Evolutionary conservation across 2,888 invertebrate species (phyloP).

Genomic region (Steinernema carpocapsae): DNA sequence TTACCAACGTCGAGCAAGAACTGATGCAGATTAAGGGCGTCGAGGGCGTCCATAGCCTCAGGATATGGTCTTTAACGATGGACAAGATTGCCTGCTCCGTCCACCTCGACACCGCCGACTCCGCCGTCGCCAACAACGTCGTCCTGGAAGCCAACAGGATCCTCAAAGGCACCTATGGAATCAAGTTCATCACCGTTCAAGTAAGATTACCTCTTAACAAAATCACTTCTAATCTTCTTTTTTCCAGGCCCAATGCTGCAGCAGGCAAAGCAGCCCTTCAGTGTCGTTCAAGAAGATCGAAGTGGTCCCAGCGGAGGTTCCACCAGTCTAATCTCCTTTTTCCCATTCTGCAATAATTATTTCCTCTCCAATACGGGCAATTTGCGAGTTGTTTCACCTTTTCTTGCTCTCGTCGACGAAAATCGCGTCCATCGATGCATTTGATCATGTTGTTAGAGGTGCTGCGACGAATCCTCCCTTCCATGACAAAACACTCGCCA

Average conservation of each 20-base stretch:
- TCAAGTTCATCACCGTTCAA: conserved; percentile 51
- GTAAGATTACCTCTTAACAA: not conserved
- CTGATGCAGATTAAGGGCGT: conserved; percentile 78
- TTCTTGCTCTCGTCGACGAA: not conserved
- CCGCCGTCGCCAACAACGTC: conserved; percentile 42
- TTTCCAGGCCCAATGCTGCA: conserved; percentile 23
- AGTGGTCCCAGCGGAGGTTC: not conserved
- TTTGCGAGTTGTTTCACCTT: conserved; percentile 14
- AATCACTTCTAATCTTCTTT: not conserved
- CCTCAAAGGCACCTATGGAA: conserved; percentile 44
- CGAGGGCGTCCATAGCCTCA: conserved; percentile 87
- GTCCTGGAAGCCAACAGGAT: conserved; percentile 47
- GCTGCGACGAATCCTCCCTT: not conserved
- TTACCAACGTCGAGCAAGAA: conserved; percentile 80
- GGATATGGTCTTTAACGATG: conserved; percentile 88
- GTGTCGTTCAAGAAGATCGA: conserved; percentile 22
- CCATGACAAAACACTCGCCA: conserved; percentile 27
- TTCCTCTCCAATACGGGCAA: conserved; percentile 4
- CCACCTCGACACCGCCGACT: conserved; percentile 78
- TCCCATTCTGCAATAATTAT: not conserved
- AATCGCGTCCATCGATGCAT: not conserved
- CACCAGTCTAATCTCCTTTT: not conserved
- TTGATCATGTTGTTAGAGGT: not conserved
- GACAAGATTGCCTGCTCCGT: conserved; percentile 95
- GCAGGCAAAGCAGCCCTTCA: conserved; percentile 16